Conservation (phyloP, 1,140 invertebrate species). For the honey bee (Apis mellifera) region DNA sequence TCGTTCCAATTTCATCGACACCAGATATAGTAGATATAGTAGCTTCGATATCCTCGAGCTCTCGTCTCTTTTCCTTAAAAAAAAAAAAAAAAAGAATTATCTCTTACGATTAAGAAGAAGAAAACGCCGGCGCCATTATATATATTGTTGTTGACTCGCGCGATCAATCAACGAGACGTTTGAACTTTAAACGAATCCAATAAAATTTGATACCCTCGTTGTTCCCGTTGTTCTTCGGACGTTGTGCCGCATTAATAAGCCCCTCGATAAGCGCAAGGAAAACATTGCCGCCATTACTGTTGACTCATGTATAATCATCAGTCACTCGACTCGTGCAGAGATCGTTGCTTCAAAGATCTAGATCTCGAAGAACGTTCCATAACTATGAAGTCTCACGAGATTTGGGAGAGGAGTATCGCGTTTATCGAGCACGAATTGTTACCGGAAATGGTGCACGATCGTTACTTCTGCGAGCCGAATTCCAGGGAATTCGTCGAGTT, state of each 20-base stretch:
- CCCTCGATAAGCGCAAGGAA: not conserved
- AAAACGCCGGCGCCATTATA: not conserved
- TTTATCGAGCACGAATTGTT: conserved; percentile 71
- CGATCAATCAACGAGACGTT: not conserved
- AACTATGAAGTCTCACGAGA: conserved; percentile 33
- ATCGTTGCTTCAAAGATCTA: too few species aligned
- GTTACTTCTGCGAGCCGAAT: conserved; percentile 74
- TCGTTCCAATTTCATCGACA: not conserved
- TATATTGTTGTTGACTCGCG: not conserved
- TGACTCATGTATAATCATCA: not conserved
- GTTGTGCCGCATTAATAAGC: too few species aligned
- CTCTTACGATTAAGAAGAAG: not conserved
- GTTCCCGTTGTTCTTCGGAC: too few species aligned
- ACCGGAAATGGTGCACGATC: conserved; percentile 74
- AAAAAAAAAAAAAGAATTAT: too few species aligned
- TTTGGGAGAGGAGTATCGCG: conserved; percentile 45
- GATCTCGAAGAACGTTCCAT: not conserved
- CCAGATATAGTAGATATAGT: not conserved
- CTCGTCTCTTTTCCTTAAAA: not conserved
- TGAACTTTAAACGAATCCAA: not conserved
- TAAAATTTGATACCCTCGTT: too few species aligned
- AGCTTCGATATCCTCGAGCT: not conserved
- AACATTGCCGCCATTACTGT: not conserved
- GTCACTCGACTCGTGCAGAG: too few species aligned
- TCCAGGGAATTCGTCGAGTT: conserved; percentile 79